These are phyloP conservation scores for Hartigia nigra DNA, from an alignment of 2,888 invertebrate genomes.

Conservation along the genomic window DNA sequence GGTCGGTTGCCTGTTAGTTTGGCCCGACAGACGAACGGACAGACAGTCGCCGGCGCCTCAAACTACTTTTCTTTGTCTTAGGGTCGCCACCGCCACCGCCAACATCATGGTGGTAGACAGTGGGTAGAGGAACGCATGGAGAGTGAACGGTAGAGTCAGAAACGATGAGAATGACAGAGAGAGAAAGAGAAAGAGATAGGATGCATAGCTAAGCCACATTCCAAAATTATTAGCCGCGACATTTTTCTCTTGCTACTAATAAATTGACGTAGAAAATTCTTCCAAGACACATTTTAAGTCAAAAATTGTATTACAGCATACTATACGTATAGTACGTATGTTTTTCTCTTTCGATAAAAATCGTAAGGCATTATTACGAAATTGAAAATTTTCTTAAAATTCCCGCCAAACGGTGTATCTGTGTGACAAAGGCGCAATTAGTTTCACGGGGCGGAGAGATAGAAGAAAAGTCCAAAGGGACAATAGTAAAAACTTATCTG, in stretches of 20 bases:
- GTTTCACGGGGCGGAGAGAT: constrained; percentile 35
- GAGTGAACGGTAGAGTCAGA: constrained; percentile 1
- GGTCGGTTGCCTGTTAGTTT: constrained; percentile 30
- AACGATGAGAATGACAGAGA: constrained; percentile 8
- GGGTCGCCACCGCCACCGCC: constrained; percentile 34
- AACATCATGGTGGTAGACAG: not conserved
- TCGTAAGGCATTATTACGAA: not conserved
- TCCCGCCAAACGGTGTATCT: constrained; percentile 7
- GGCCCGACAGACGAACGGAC: constrained; percentile 30
- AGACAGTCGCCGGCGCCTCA: constrained; percentile 49
- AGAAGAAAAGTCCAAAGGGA: constrained; percentile 28
- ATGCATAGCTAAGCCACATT: constrained; percentile 9
- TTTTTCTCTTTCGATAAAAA: too few relatives aligned
- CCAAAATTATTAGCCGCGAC: not conserved
- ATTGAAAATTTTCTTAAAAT: not conserved
- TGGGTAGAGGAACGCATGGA: not conserved
- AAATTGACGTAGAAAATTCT: not conserved
- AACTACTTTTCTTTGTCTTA: constrained; percentile 53
- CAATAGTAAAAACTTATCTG: constrained; percentile 21
- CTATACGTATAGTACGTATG: not conserved
- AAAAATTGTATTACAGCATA: not conserved
- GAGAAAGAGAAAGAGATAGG: constrained; percentile 13
- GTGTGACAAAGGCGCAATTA: constrained; percentile 45
- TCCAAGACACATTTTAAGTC: not conserved
- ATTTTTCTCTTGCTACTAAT: not conserved